Base-by-base conservation (phyloP, 2,797 vertebrate genomes). In the Sciaenops ocellatus region DNA sequence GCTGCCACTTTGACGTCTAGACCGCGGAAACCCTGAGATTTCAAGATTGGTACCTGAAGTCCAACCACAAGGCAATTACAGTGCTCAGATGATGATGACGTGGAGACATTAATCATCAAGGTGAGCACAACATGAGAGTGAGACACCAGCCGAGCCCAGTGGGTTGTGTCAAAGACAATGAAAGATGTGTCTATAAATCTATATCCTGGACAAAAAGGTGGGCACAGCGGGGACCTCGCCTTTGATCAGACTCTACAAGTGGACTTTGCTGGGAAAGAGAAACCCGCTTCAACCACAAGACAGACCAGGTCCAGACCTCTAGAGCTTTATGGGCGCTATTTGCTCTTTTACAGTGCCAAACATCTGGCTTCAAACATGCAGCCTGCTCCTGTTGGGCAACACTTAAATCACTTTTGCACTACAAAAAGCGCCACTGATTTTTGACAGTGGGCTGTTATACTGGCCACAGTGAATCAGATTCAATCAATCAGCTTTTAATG, bases 361-460 rank as follows among this genome's bases (percentile, higher is more conserved):
- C 91, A 90, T 91, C 87, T 91, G 89, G 87, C 44, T 83, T 87
- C 74, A 75, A 89, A 79, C 60, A 57, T 11, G 56, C 78, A 61
- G 73, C 69, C 48, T 64, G 85, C 90, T 90, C 75, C 89, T 87
- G 84, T 83, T 80, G 83, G 86, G 84, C 77, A 80, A 30, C 57
- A 34, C 16, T 77, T 83, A 65, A 87, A 87, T 13, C 68, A 59
- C 72, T 60, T 76, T 84, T 80, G 70, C 68, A 61, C 80, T 38
- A 22, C 71, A 79, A 75, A 83, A 44, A 54, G 34, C 8, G 0
- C 44, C 3, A 12, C 71, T 70, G 48, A 65, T 46, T 65, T 52
- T 70, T 76, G 69, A 68, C 60, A 30, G 56, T 6, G 10, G 44
- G 59, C 20, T 69, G 8, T 30, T 55, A 34, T 7, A 26, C 52